Percentiles rank a stretch among this genome's conserved stretches.
phyloP scores from a whole-genome alignment of 1,140 invertebrate genomes.

The Aethina tumida region DNA sequence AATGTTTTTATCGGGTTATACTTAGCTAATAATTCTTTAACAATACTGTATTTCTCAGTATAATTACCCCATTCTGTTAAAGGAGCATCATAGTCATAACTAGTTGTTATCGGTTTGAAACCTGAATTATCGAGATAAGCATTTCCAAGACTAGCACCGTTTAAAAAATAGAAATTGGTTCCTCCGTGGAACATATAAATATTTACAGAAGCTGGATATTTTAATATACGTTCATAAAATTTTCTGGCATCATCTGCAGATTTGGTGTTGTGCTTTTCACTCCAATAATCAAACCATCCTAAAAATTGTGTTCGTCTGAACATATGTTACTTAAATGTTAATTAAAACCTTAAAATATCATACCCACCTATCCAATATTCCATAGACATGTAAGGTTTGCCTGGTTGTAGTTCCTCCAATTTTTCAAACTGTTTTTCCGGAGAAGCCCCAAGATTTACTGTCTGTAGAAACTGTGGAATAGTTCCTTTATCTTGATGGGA shows the following conservation, averaged over 20 bases:
- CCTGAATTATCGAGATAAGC: conserved; percentile 14
- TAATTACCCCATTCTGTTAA: conserved; percentile 42
- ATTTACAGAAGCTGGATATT: conserved; percentile 45
- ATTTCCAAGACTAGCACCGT: conserved; percentile 43
- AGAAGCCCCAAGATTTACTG: conserved; percentile 15
- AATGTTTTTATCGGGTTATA: conserved; percentile 36
- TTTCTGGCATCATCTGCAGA: conserved; percentile 10
- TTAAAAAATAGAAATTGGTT: conserved; percentile 59
- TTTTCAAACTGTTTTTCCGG: conserved; percentile 4
- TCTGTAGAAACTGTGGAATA: conserved; percentile 10
- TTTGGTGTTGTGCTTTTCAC: conserved; percentile 14
- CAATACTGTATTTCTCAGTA: conserved; percentile 36
- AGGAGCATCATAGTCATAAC: conserved; percentile 47
- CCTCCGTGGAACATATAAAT: conserved; percentile 65
- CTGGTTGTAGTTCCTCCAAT: conserved; percentile 16
- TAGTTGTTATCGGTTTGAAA: conserved; percentile 43
- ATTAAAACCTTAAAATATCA: too few species aligned
- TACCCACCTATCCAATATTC: conserved; percentile 20
- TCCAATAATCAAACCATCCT: conserved; percentile 28
- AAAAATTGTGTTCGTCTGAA: too few species aligned
- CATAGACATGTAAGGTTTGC: conserved; percentile 19
- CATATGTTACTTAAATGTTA: too few species aligned
- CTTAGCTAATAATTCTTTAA: conserved; percentile 28
- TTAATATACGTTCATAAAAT: conserved; percentile 23
- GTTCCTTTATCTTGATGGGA: conserved; percentile 4